Conservation (phyloP, 1,140 invertebrate species). For the Nasonia giraulti region DNA sequence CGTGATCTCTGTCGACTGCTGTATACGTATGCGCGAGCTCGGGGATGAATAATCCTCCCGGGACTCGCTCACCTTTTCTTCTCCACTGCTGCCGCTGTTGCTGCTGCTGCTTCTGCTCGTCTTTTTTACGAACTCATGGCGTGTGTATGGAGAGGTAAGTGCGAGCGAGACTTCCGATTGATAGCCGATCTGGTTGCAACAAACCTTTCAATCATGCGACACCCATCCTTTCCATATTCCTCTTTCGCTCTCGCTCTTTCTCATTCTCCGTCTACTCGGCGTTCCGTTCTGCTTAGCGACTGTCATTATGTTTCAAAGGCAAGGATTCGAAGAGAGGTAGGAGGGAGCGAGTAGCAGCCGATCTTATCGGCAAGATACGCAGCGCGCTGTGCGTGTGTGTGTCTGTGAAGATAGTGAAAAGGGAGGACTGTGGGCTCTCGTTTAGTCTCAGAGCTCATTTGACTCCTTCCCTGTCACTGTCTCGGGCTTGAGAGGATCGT, state of each 20-base stretch:
- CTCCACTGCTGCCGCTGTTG: background rate
- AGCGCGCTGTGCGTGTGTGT: too few species aligned
- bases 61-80: slow-evolving; percentile 6
- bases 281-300: slow-evolving; percentile 3
- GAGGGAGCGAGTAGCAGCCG: background rate
- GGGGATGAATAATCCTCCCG: slow-evolving; percentile 51
- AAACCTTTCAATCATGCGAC: slow-evolving; percentile 69
- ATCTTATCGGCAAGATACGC: background rate
- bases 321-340: background rate
- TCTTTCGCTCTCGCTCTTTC: background rate
- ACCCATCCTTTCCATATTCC: slow-evolving; percentile 54
- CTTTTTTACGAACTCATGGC: slow-evolving; percentile 13
- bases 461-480: background rate
- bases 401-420: too few species aligned
- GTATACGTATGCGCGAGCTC: background rate
- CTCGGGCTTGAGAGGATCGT: background rate
- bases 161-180: slow-evolving; percentile 63
- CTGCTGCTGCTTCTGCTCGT: background rate
- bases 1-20: slow-evolving; percentile 4
- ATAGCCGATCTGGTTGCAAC: slow-evolving; percentile 60
- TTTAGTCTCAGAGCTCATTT: background rate
- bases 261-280: background rate
- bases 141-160: background rate
- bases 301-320: slow-evolving; percentile 15
- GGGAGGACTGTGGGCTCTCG: too few species aligned